Base-by-base conservation (phyloP, 1,140 invertebrate genomes). In the Drosophila sp. region DNA sequence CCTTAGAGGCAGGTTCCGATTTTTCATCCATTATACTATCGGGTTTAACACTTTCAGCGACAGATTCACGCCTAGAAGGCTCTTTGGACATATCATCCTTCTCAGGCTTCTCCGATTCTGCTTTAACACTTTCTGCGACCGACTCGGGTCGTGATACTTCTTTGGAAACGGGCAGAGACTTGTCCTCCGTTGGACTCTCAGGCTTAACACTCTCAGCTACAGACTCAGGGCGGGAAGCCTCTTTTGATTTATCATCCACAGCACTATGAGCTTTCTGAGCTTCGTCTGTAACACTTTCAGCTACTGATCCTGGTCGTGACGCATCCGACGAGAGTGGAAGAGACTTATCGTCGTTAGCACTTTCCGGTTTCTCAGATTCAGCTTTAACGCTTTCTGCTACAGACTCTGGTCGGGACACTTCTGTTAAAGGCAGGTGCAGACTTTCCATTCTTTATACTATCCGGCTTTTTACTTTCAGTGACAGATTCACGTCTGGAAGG, bases 271-370 rank as follows among this genome's bases (percentile, higher is more conserved):
- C n/a, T n/a, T 21, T 21, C 21, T 61, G 32, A 7, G 36, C 21
- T 16, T 63, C 61, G 0, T 54, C 16, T 8, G 34, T 21, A 36
- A 70, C 48, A 7, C 57, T 72, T 7, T 50, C 38, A 1, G 32
- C 53, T 0, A 18, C 43, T 0, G 86, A 89, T 2, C 8, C 62
- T 1, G 80, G 80, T 6, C 80, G 32, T 1, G 78, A 78, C 1
- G 40, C 27, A 32, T 65, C 75, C 16, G 59, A 71, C 0, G 76
- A 73, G 0, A 34, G 34, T 2, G 25, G 14, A 0, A 29, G 6
- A 1, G 74, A 72, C 21, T 41, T 71, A 0, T 72, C 61, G 7
- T 21, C 38, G 2, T n/a, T 41, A 0, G 2, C 16, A 18, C 5
- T 18, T 11, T 45, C 43, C 5, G 4, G 43, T 21, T 45, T 36